phyloP scores from a whole-genome alignment of 2,797 vertebrate species.

The Cryptoprocta ferox region DNA sequence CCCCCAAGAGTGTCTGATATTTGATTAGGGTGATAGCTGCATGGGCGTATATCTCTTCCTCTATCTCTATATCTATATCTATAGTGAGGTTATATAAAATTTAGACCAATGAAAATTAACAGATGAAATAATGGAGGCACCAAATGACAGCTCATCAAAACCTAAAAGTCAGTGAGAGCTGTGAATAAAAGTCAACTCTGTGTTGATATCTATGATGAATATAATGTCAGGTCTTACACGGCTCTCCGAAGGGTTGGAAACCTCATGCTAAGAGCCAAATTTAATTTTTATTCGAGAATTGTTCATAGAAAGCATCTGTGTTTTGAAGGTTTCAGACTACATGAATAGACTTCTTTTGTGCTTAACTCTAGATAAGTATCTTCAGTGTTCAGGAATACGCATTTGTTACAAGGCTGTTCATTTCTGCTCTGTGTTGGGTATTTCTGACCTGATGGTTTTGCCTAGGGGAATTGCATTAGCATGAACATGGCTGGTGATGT shows the following conservation, averaged over 20 bases:
- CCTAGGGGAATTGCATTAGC: neutral
- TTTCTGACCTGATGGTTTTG: neutral
- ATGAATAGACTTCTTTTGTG: neutral
- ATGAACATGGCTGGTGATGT: neutral
- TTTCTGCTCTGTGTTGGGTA: neutral
- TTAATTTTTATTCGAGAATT: neutral
- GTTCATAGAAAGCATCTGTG: neutral
- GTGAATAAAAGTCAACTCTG: neutral
- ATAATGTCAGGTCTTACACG: neutral
- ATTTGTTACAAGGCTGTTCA: neutral
- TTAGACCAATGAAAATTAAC: neutral
- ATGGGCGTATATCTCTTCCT: neutral
- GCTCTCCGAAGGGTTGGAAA: neutral
- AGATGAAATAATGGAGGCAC: neutral
- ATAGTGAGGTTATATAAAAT: neutral
- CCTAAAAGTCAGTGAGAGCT: neutral
- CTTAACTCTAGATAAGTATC: neutral
- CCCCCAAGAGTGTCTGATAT: neutral
- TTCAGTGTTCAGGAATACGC: neutral
- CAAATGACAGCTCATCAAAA: neutral
- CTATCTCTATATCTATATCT: neutral
- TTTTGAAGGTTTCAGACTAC: neutral
- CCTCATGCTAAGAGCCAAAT: neutral
- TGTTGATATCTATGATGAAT: neutral
- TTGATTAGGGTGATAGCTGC: neutral